phyloP scores from a whole-genome alignment of 2,888 invertebrate genomes.

The Lymantria monacha region DNA sequence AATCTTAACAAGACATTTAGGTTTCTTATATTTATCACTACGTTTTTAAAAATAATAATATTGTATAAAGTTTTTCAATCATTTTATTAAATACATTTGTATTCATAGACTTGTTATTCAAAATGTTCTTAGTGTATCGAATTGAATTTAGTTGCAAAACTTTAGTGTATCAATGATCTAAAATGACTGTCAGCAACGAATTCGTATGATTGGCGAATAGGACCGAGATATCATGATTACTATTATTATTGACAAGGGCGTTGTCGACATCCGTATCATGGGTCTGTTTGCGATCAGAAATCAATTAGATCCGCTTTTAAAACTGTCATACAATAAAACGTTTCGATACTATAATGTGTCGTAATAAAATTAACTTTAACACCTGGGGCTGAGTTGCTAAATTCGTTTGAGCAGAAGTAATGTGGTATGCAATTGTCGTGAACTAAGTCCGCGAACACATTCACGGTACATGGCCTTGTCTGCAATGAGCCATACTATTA shows the following conservation, averaged over 20 bases:
- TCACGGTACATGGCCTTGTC: slow-evolving; percentile 67
- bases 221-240: slow-evolving; percentile 38
- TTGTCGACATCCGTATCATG: slow-evolving; percentile 68
- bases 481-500: slow-evolving; percentile 59
- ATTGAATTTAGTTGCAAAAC: slow-evolving; percentile 30
- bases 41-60: too few species aligned
- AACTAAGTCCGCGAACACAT: slow-evolving; percentile 47
- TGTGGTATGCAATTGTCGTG: slow-evolving; percentile 72
- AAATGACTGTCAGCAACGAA: slow-evolving; percentile 25
- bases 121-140: slow-evolving; percentile 18
- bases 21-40: too few species aligned
- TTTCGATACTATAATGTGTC: slow-evolving; percentile 39
- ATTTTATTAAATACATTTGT: too few species aligned
- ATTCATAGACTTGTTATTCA: slow-evolving; percentile 3
- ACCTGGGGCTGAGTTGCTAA: slow-evolving; percentile 53
- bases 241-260: slow-evolving; percentile 62
- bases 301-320: slow-evolving; percentile 75
- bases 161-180: slow-evolving; percentile 29
- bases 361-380: slow-evolving; percentile 56
- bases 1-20: too few species aligned
- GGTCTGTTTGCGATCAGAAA: slow-evolving; percentile 56
- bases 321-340: slow-evolving; percentile 58
- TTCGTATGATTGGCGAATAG: slow-evolving; percentile 35
- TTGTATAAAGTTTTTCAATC: too few species aligned
- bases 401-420: slow-evolving; percentile 54